Evolutionary conservation across 2,797 vertebrate species (phyloP), one percentile per base, ranked within the genome.

Genomic region (Falco novaeseelandiae): DNA sequence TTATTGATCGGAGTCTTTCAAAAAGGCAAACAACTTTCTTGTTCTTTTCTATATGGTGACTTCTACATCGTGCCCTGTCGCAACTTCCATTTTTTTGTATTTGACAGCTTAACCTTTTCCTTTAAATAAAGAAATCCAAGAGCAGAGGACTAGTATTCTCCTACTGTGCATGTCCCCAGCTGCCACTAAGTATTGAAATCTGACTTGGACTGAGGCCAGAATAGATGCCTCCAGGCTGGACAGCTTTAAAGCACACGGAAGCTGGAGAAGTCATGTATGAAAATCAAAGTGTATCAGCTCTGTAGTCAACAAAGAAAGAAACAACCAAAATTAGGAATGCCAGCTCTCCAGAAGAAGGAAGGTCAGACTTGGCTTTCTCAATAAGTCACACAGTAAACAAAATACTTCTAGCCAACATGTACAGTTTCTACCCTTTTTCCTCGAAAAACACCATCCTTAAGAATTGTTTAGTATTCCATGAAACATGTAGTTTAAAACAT

Each of bases 211-310:
- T 66, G 55, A 55, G 34, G 80, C 89, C 96, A 96, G 72, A 92
- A 87, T 74, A 95, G 58, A 90, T 91, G 77, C 88, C 95, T 96
- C 44, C 30, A 76, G 91, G 90, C 84, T 89, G 76, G 67, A 71
- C 34, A 84, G 87, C 96, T 96, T 86, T 91, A 87, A 92, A 96
- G 49, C 93, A 81, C 85, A 49, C 9, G 9, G 80, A 74, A 93
- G 51, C 61, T 48, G 66, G 55, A 61, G 73, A 97, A 90, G 55
- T 94, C 94, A 91, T 87, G 55, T 95, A 85, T 95, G 62, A 96
- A 97, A 97, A 97, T 95, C 87, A 92, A 90, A 96, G 77, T 78
- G 34, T 91, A 90, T 93, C 72, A 66, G 61, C 84, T 91, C 55
- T 83, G 65, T 54, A 74, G 90, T 84, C 83, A 93, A 89, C 62